A percentile compares a stretch with the other conserved stretches of the same genome.
Conservation (phyloP, 2,113 vertebrate genomes). For the Ammospiza nelsoni region DNA sequence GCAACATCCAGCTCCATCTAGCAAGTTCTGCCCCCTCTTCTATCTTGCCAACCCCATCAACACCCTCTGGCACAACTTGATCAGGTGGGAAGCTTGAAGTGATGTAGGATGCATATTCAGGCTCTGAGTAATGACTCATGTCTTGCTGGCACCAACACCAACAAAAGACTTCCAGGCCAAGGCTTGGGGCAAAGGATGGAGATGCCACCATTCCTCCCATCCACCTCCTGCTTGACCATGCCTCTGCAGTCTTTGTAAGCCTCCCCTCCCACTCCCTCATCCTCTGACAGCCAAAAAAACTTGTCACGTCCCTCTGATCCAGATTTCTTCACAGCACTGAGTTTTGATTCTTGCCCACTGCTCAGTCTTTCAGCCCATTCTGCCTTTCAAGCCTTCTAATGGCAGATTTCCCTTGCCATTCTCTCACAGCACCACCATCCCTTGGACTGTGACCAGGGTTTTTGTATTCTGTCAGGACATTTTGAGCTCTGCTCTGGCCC, state of each 20-base stretch:
- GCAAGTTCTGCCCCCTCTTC: background rate
- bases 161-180: background rate
- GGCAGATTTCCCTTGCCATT: background rate
- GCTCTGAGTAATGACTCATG: background rate
- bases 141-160: background rate
- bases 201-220: background rate
- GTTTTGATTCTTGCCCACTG: background rate
- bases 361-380: background rate
- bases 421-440: background rate
- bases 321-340: background rate
- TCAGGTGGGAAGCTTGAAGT: background rate
- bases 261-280: accelerated
- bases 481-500: background rate
- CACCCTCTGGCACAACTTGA: background rate
- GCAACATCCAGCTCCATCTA: background rate
- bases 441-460: background rate
- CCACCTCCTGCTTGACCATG: background rate
- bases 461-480: background rate
- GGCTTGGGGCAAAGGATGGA: background rate
- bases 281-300: background rate
- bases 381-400: background rate
- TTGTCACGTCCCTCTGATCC: background rate
- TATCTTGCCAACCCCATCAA: background rate
- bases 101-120: background rate
- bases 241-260: accelerated